Evolutionary conservation across 2,888 invertebrate genomes (phyloP), one percentile per base, ranked within the genome.

Genomic region (Ischnura elegans): DNA sequence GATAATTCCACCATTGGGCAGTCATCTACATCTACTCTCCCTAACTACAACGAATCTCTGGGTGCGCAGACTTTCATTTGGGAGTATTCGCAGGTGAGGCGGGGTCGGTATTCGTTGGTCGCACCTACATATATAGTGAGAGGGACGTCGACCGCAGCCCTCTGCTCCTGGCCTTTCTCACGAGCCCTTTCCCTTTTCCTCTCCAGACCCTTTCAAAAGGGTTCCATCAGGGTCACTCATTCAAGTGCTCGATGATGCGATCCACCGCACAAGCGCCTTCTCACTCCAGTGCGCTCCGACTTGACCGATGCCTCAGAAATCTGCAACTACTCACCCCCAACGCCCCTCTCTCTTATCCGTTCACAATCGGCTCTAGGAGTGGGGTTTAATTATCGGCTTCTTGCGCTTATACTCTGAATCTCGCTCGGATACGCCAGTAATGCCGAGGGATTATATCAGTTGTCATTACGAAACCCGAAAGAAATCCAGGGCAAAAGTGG

Each of bases 201-300:
- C 36, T 76, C 36, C 25, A 29, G 36, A 10, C 36, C 45, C 85
- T 51, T 43, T n/a, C n/a, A n/a, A n/a, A 21, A 85, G 19, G 43
- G 45, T 86, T 19, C 90, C 90, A 61, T 90, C 66, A 43, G 45
- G 61, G 90, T 66, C 42, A 42, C 51, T 51, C 87, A n/a, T 36
- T 87, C 90, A 43, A n/a, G 61, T 66, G 90, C 43, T 66, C 61
- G 45, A 90, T 90, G 90, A 90, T 43, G 61, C 43, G 90, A 61
- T 90, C 90, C 25, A 25, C 90, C 61, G 55, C 87, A 16, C 86
- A 46, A 43, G 46, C 46, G 86, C 86, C 86, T n/a, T 43, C 55
- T 43, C 55, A 36, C 55, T 21, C 36, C 90, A 43, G 21, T 42
- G 43, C 61, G 13, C 21, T 25, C 43, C 43, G 4, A 42, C 43